Conservation (phyloP, 2,888 invertebrate genomes). For the Mythimna vitellina region DNA sequence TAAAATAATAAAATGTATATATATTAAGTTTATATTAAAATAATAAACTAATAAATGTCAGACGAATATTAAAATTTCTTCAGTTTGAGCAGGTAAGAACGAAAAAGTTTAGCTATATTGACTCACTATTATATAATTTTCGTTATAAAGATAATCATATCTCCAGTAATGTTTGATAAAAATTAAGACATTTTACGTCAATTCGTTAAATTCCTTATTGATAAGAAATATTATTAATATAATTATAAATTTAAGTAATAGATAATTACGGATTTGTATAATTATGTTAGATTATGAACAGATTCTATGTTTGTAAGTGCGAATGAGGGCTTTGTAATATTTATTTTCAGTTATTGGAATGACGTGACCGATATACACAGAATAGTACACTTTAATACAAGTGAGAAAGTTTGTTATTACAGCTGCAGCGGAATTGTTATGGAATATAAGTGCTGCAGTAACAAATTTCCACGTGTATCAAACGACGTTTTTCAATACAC, state of each 20-base stretch:
- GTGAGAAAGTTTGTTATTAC: no score
- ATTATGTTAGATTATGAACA: slow-evolving; percentile 20
- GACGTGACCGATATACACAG: neutral
- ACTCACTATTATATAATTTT: neutral
- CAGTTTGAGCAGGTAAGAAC: neutral
- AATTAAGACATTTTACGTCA: slow-evolving; percentile 6
- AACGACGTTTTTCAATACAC: no score
- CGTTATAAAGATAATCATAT: neutral
- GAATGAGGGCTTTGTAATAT: neutral
- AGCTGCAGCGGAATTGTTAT: no score
- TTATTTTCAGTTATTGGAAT: neutral
- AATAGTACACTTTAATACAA: no score
- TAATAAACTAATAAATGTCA: neutral
- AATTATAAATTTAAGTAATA: slow-evolving; percentile 17
- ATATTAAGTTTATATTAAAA: no score
- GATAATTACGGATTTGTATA: slow-evolving; percentile 27
- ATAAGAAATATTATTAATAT: no score
- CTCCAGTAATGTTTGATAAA: neutral
- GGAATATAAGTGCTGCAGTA: no score
- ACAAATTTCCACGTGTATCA: no score
- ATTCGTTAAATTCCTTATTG: neutral
- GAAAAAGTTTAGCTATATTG: neutral
- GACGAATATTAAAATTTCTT: neutral
- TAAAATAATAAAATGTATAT: no score
- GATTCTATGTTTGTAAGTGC: neutral